Evolutionary conservation across 2,113 vertebrate genomes (phyloP), one percentile per base, ranked within the genome.

Genomic region (Dinomys branickii): DNA sequence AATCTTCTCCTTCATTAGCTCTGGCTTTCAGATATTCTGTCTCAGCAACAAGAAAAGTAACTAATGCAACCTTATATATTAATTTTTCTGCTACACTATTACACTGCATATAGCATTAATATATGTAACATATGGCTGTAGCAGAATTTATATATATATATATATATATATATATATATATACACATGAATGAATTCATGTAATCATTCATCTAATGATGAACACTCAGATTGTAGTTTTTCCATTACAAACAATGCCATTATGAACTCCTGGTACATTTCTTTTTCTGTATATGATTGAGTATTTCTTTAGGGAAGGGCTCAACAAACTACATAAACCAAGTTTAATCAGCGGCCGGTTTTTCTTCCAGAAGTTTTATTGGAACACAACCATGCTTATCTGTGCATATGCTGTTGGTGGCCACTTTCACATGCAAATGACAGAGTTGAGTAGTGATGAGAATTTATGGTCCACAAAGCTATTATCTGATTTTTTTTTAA

Each of bases 361-460:
- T 91, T 38, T 82, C 7, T 86, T 77, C 67, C 84, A 77, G 54
- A 80, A 86, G 41, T 75, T 95, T 85, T 71, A 85, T 7, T 89
- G 67, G 26, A 86, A 91, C 20, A 44, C 3, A 83, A 24, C 3
- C 28, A 83, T 65, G 50, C 19, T 87, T 3, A 75, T 38, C 69
- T 86, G 8, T 81, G 71, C 28, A 44, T 22, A 13, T 12, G 50
- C 35, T 91, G 3, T 71, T n/a, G 69, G 6, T 61, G 50, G 20
- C 14, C 84, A 35, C 41, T 84, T 87, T 90, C 61, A 73, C 16
- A 80, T 54, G 67, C 85, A 4, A 47, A 54, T 73, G 41, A 12
- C 59, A 78, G 54, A 87, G 30, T 14, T 86, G 38, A 95, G 38
- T 52, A 84, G 54, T 22, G 87, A 4, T 96, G 35, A 85, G 17